Evolutionary conservation across 2,888 invertebrate species (phyloP), one percentile per base, ranked within the genome.

Genomic region (Leistus spinibarbis): DNA sequence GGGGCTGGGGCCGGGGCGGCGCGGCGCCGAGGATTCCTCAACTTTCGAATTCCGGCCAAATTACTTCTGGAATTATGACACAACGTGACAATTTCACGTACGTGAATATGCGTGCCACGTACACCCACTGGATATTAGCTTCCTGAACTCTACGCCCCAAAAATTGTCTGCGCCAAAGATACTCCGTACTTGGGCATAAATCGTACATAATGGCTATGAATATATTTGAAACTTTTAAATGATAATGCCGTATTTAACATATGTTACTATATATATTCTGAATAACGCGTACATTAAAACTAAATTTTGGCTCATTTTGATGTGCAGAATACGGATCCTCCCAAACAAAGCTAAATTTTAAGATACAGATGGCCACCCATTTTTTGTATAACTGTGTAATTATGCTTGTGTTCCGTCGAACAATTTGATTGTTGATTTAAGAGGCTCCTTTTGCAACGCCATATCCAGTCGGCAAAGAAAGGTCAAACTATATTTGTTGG

Each of bases 31-130:
- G 62, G 67, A 73, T 73, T 73, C 73, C 73, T 73, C 53, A 73
- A 73, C 73, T 73, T 67, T 57, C 60, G 62, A 67, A 73, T 73
- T 73, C 72, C 72, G 56, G 65, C 63, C 66, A 72, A 72, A 72
- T 72, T 72, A 72, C 65, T 70, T 63, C n/a, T 22, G 70, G 63
- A 70, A 70, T 70, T 72, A 65, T 72, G 65, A 72, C 63, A 72
- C 72, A 63, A 54, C 71, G 65, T 72, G 65, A 72, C 71, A 65
- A 57, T 65, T 72, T 72, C 64, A 19, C 63, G 56, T 54, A 64
- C 27, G 60, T 17, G 71, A 69, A 17, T n/a, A 57, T 57, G 64
- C 24, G 57, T 23, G 62, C 19, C 3, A 27, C 17, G 60, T 23
- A 23, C 57, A 19, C 27, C 16, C 60, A 60, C 4, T 57, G 20